Evolutionary conservation across 2,888 invertebrate species (phyloP), one percentile per base, ranked within the genome.

Genomic region (Heliothis peltigera): DNA sequence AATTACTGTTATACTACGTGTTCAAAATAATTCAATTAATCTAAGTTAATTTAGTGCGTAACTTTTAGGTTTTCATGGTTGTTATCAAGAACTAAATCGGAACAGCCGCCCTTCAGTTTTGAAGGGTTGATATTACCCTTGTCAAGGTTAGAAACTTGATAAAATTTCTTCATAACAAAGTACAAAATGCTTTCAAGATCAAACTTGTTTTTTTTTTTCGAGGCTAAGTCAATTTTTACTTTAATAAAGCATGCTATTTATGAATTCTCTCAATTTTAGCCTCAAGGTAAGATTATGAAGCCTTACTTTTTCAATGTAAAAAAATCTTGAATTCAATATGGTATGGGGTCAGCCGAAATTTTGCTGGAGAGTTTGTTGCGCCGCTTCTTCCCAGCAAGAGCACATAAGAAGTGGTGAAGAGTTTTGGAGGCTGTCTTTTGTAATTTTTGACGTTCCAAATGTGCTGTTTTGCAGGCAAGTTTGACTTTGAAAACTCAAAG

Each of bases 91-190:
- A 22, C 49, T 15, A 32, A 19, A 70, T 59, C 54, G 58, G 22
- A 54, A 63, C 28, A 49, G 28, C 10, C 47, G 60, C 51, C 78
- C 70, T 76, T 76, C 65, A 46, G 22, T 57, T 53, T 18, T 32
- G 21, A 57, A 62, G 59, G 64, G 7, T 55, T 53, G 10, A 48
- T 15, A 18, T 15, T 21, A 32, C 28, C 43, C 25, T 47, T 54
- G 39, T 42, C 59, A 60, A 57, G 59, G 72, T 15, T 39, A 53
- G 42, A 19, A 47, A 17, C 42, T 17, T n/a, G 18, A 51, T 19
- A 3, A 32, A n/a, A 44, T 44, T 32, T n/a, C n/a, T 44, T 60
- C 32, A 49, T 53, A 61, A 49, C 43, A 15, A 15, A 53, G 42
- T 48, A 19, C 25, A 19, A 28, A 46, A 51, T 58, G 58, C 21